phyloP scores from a whole-genome alignment of 1,140 invertebrate species.

The Agrypnia vestita region DNA sequence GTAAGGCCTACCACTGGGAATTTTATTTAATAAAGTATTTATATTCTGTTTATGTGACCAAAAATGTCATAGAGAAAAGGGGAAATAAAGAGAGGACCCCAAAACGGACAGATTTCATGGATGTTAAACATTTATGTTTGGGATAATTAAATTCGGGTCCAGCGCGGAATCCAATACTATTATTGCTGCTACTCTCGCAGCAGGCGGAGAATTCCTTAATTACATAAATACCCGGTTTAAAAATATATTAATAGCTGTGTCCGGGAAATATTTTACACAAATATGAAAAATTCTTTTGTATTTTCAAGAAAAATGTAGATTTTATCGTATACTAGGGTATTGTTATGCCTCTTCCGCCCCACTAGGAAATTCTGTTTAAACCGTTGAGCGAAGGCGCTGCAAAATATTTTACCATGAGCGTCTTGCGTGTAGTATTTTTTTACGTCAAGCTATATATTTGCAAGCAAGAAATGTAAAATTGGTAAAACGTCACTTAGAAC shows the following conservation, averaged over 20 bases:
- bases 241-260: neutral
- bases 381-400: too few relatives aligned
- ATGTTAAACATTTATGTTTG: slow-evolving; percentile 41
- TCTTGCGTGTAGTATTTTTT: too few relatives aligned
- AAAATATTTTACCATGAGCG: too few relatives aligned
- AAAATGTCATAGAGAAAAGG: slow-evolving; percentile 10
- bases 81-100: slow-evolving; percentile 5
- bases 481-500: too few relatives aligned
- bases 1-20: neutral
- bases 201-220: neutral
- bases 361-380: too few relatives aligned
- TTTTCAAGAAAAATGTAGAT: too few relatives aligned
- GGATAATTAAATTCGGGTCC: slow-evolving; percentile 38
- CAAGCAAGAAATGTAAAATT: too few relatives aligned
- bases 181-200: neutral
- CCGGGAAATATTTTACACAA: too few relatives aligned
- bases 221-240: neutral
- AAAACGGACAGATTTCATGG: slow-evolving; percentile 35
- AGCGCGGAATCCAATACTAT: slow-evolving; percentile 13
- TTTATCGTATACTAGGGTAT: too few relatives aligned
- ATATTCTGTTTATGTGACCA: slow-evolving; percentile 31
- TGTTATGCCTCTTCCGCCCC: too few relatives aligned
- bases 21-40: slow-evolving; percentile 43
- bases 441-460: too few relatives aligned
- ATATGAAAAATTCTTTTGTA: too few relatives aligned